These are phyloP conservation scores for Epinotia brunnichana DNA, from an alignment of 2,888 invertebrate genomes.

Conservation along the genomic window DNA sequence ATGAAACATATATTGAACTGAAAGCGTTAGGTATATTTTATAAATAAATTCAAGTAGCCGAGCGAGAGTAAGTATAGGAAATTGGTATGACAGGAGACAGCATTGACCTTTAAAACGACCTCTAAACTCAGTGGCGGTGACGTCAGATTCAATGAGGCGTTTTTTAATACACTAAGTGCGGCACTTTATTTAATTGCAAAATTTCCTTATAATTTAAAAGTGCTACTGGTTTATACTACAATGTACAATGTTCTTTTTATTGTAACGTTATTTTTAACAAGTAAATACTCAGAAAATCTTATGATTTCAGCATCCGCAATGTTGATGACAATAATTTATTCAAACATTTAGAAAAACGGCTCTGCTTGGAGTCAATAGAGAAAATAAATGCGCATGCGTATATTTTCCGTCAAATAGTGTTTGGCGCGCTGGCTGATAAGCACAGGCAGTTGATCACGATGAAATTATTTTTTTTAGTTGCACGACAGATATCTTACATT, in stretches of 20 bases:
- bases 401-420: conserved; percentile 69
- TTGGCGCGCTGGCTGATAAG: conserved; percentile 81
- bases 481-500: conserved; percentile 65
- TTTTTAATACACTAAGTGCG: conserved; percentile 20
- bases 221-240: neutral
- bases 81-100: conserved; percentile 31
- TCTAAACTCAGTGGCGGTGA: conserved; percentile 35
- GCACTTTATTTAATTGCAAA: neutral
- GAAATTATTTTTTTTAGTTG: conserved; percentile 78
- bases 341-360: conserved; percentile 18
- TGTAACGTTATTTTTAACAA: neutral
- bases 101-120: conserved; percentile 38
- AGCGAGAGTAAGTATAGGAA: neutral
- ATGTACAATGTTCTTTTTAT: neutral
- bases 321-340: neutral
- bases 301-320: neutral
- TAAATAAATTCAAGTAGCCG: neutral
- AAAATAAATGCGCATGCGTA: conserved; percentile 73
- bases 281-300: neutral
- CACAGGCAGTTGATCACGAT: conserved; percentile 68
- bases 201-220: neutral
- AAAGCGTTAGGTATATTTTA: too few species aligned
- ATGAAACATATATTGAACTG: too few species aligned
- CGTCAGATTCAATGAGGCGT: conserved; percentile 15
- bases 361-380: conserved; percentile 63